Evolutionary conservation across 2,113 vertebrate genomes (phyloP).

Genomic region (Vireo altiloquus): DNA sequence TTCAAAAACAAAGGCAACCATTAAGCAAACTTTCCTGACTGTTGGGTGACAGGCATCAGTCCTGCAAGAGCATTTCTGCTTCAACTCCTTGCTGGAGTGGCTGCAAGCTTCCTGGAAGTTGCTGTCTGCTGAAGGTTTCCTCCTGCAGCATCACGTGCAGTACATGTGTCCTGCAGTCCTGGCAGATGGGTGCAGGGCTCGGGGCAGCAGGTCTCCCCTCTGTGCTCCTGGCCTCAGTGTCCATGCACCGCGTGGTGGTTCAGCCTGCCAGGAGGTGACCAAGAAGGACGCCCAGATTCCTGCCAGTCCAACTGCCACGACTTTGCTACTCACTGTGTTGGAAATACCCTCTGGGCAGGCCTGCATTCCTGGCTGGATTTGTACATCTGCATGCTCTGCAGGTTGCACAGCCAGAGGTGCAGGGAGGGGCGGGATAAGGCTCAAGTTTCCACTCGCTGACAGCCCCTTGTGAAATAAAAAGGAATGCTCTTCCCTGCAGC

Average conservation of each 20-base stretch:
- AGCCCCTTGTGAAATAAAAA: neutral
- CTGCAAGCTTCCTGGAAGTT: fast-evolving
- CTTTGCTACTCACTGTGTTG: neutral
- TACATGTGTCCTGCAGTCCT: too few species aligned
- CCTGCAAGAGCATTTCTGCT: neutral
- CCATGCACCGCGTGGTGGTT: fast-evolving
- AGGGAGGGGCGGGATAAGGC: neutral
- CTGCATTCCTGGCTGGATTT: neutral
- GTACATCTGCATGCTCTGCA: neutral
- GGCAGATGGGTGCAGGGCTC: neutral
- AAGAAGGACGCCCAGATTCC: neutral
- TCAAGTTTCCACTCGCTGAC: neutral
- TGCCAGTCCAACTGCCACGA: fast-evolving
- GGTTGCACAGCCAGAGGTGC: neutral
- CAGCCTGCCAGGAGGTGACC: neutral
- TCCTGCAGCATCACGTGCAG: neutral
- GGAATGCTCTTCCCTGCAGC: neutral
- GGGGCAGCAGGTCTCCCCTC: neutral
- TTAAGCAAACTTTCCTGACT: neutral
- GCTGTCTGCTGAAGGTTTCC: neutral
- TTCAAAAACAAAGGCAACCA: neutral
- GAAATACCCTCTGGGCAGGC: neutral
- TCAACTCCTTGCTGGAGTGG: fast-evolving
- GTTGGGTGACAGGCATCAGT: neutral
- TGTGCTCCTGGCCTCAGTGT: neutral